Base-by-base conservation (phyloP, 2,113 vertebrate species). In the Artemisiospiza belli region DNA sequence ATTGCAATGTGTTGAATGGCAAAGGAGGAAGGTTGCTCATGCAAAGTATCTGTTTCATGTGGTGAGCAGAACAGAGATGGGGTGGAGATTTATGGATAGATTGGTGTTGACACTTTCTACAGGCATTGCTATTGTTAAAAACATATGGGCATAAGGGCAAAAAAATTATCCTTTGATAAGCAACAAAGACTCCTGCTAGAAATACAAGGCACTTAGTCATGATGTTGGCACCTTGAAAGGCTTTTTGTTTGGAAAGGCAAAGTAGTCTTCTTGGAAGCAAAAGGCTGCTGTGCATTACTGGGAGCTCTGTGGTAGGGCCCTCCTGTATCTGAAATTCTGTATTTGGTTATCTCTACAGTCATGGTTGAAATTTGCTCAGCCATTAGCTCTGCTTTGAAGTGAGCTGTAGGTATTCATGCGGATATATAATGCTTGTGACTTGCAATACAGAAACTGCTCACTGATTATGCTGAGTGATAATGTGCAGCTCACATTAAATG, bases 71-170 rank as follows among this genome's bases (percentile, higher is more conserved):
- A 73, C 33, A 79, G 74, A 86, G 72, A 55, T 46, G 46, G 27
- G 41, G 68, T 70, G 68, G 72, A 92, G 92, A 89, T 86, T 67
- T 81, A 77, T 24, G 10, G 63, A 62, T 15, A 90, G 82, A 43
- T 43, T 81, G 59, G 54, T 77, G 88, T 90, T 95, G 75, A 92
- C 75, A 35, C 46, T 90, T 91, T 93, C 63, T 90, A n/a, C 51
- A 83, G 41, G 43, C 80, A 88, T 20, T 33, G 27, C 83, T 83
- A 67, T 88, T 96, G 79, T 90, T 93, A 41, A 24, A 96, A 94
- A 83, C 28, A 58, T 62, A 51, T 4, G 14, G 55, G 55, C 64
- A 80, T 80, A 63, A 86, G 81, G 77, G n/a, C 41, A 69, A 90
- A 93, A 47, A 87, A 88, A 35, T 35, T 54, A 80, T 30, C 68